Evolutionary conservation across 2,113 vertebrate species (phyloP), one percentile per base, ranked within the genome.

Genomic region (Tor tambroides): DNA sequence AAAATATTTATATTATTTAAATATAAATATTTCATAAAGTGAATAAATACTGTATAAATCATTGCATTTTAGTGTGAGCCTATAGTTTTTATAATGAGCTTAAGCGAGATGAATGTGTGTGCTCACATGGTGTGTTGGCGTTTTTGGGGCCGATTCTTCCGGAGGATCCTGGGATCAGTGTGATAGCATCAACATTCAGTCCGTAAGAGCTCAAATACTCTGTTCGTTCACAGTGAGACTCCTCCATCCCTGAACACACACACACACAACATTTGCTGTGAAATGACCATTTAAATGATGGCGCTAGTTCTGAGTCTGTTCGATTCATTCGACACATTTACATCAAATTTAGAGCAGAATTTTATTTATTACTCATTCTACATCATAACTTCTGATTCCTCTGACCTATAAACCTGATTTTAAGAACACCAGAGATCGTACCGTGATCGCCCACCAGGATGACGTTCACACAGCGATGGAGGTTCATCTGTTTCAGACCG

Each of bases 361-460:
- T 46, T 3, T 14, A 46, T 46, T 12, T 49, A 51, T 17, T 17
- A 19, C 17, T 6, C 6, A 15, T 54, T 19, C 17, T 54, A 54
- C 51, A 54, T 54, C 6, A 54, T 54, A 54, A 6, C 17, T 54
- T 54, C 6, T 54, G 17, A 6, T 54, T 21, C 51, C 51, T 54
- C 51, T 19, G 5, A 5, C 14, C 15, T 15, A 17, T 51, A 17
- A 51, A 51, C 15, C 4, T 5, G 49, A 15, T 51, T 15, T 46
- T 46, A 38, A 3, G 11, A 46, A 46, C 46, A 49, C 12, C 43
- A 49, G 46, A 14, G 46, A 49, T 49, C 11, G 46, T 96, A 99
- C 98, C 98, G 5, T 99, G 98, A 85, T 99, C 98, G 85, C 98
- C 98, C 17, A 99, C 97, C 80, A 99, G 94, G 92, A 99, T 97